Conservation (phyloP, 2,888 invertebrate species). For the Alloplasta piceator region DNA sequence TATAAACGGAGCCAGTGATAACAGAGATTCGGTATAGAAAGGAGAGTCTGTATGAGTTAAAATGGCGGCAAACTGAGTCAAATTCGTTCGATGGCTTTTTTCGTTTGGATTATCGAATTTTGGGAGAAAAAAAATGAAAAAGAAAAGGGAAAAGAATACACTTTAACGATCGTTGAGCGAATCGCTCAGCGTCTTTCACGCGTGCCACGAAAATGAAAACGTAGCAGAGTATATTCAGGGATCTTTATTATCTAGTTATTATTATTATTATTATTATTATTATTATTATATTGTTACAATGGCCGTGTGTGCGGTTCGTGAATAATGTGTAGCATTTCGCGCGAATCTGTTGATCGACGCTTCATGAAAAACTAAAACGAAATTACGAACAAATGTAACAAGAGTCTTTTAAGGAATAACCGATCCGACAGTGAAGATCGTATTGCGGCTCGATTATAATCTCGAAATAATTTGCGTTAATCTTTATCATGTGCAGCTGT, state of each 20-base stretch:
- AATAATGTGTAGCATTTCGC: constrained; percentile 31
- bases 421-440: constrained; percentile 28
- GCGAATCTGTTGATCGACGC: constrained; percentile 27
- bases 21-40: constrained; percentile 48
- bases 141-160: constrained; percentile 34
- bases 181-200: constrained; percentile 70
- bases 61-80: not conserved
- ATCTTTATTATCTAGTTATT: constrained; percentile 81
- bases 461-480: constrained; percentile 28
- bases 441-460: constrained; percentile 8
- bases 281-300: constrained; percentile 58
- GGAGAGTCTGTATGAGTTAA: constrained; percentile 52
- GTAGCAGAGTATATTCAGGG: constrained; percentile 79
- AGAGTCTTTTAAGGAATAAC: constrained; percentile 39
- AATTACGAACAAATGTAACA: constrained; percentile 18
- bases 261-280: constrained; percentile 61
- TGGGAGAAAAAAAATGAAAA: not conserved
- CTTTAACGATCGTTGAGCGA: constrained; percentile 72
- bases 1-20: constrained; percentile 70
- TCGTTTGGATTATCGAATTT: constrained; percentile 14
- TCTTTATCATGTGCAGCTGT: too few relatives aligned
- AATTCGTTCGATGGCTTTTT: constrained; percentile 38
- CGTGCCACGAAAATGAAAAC: constrained; percentile 72
- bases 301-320: constrained; percentile 60
- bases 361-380: not conserved